phyloP scores from a whole-genome alignment of 2,113 vertebrate species.

The Lophius piscatorius region DNA sequence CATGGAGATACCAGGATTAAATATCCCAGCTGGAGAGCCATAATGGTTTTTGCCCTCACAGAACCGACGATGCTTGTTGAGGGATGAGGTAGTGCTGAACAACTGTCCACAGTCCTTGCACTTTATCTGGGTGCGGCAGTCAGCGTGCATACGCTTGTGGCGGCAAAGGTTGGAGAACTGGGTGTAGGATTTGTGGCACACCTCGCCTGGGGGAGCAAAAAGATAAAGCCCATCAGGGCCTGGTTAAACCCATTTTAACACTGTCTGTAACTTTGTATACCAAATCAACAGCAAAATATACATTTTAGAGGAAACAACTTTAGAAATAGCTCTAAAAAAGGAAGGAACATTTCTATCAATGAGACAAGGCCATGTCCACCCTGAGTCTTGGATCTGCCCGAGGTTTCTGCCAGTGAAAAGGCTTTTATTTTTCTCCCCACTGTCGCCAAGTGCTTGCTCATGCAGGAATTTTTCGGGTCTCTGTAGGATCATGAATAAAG shows the following conservation, averaged over 20 bases:
- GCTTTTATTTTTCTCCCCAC: too few species aligned
- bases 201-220: slow-evolving; percentile 90
- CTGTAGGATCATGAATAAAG: too few species aligned
- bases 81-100: slow-evolving; percentile 99
- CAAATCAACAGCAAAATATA: slow-evolving; percentile 63
- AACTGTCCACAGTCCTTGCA: slow-evolving; percentile 99
- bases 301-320: slow-evolving; percentile 21
- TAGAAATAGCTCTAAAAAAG: not conserved
- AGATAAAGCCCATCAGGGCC: slow-evolving; percentile 79
- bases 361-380: not conserved
- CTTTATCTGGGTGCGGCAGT: slow-evolving; percentile 99
- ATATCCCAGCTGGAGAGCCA: slow-evolving; percentile 85
- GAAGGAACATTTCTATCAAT: not conserved
- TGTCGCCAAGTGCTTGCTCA: too few species aligned
- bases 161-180: slow-evolving; percentile 99
- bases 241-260: slow-evolving; percentile 86
- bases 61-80: slow-evolving; percentile 99
- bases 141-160: slow-evolving; percentile 99
- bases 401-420: too few species aligned
- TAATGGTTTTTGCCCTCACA: slow-evolving; percentile 99
- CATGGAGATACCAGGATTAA: slow-evolving; percentile 90
- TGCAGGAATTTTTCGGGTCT: too few species aligned
- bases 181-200: slow-evolving; percentile 99
- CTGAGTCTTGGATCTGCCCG: too few species aligned
- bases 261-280: slow-evolving; percentile 77